These are phyloP conservation scores for Pomacea canaliculata DNA, from an alignment of 2,888 invertebrate species.

Conservation along the genomic window DNA sequence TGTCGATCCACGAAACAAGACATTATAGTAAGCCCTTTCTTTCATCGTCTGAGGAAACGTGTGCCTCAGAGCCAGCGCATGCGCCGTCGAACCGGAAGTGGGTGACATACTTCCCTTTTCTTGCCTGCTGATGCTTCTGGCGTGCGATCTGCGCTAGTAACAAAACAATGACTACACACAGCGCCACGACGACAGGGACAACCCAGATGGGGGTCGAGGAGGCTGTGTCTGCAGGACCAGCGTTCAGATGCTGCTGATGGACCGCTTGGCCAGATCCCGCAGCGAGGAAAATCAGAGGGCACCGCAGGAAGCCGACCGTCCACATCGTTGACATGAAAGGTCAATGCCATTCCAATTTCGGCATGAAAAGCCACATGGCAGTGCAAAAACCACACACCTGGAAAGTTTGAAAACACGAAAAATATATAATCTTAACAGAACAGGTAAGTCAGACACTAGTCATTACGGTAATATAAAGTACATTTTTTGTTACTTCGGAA, in stretches of 20 bases:
- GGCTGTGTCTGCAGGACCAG: too few relatives aligned
- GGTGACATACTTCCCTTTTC: background rate
- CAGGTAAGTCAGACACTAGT: background rate
- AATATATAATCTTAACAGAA: background rate
- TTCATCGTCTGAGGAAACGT: background rate
- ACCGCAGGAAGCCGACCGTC: conserved; percentile 42
- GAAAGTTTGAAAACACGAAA: conserved; percentile 39
- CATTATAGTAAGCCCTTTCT: background rate
- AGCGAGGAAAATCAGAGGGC: conserved; percentile 15
- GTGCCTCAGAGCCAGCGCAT: background rate
- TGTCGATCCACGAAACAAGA: too few relatives aligned
- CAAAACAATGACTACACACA: background rate
- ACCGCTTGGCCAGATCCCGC: conserved; percentile 12
- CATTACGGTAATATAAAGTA: background rate
- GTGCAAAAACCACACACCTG: conserved; percentile 91
- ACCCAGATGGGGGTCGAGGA: background rate
- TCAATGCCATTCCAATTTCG: conserved; percentile 89
- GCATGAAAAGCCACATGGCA: conserved; percentile 93
- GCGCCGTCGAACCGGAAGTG: background rate
- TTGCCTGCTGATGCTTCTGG: background rate
- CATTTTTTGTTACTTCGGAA: background rate
- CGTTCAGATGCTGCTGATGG: too few relatives aligned
- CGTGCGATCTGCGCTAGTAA: background rate
- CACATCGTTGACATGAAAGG: conserved; percentile 85
- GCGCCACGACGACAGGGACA: background rate